A percentile compares a stretch with the other conserved stretches of the same genome.
phyloP scores from a whole-genome alignment of 2,888 invertebrate species.

The Bruchidius siliquastri region DNA sequence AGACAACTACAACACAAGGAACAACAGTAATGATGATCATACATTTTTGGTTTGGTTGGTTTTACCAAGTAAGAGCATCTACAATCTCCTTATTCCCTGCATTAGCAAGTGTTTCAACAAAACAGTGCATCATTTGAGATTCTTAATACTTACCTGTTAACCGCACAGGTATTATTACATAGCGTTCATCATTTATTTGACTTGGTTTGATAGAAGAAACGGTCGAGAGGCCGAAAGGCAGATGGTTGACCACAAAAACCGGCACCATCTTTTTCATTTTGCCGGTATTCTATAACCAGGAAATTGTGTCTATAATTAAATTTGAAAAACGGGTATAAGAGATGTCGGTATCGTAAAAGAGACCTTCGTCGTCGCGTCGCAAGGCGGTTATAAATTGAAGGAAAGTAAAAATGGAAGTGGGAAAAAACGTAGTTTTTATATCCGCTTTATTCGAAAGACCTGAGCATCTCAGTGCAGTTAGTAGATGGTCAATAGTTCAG shows the following conservation, averaged over 20 bases:
- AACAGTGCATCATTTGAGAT: not conserved
- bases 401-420: not conserved
- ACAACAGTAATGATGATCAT: no score
- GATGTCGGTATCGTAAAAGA: not conserved
- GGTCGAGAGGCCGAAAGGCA: not conserved
- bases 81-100: no score
- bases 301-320: not conserved
- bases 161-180: not conserved
- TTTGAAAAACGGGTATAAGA: not conserved
- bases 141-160: not conserved
- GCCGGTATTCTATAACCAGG: not conserved
- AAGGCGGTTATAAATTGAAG: not conserved
- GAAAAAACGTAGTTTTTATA: not conserved
- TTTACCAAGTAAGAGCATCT: no score
- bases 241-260: not conserved
- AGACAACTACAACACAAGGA: no score
- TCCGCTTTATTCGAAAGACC: not conserved
- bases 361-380: no score
- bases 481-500: no score
- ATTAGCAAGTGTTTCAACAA: not conserved
- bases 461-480: not conserved
- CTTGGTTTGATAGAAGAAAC: not conserved
- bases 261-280: not conserved
- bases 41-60: no score
- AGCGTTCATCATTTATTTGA: not conserved